Conservation (phyloP, 2,888 invertebrate species). For the Drosophila cognata region DNA sequence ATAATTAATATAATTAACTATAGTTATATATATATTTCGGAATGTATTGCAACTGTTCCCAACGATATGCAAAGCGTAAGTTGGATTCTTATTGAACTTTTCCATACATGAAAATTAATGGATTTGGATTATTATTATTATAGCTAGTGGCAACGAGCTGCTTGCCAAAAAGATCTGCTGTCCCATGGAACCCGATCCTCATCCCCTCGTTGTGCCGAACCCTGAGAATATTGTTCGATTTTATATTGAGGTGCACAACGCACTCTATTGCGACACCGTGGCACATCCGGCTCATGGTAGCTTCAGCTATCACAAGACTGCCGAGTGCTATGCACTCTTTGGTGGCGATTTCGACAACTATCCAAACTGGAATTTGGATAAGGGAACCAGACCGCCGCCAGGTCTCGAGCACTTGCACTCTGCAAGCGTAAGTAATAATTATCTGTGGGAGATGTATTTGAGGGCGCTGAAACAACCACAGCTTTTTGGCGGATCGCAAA, state of each 20-base stretch:
- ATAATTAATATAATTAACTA: not conserved
- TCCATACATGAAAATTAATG: not conserved
- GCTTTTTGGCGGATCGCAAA: conserved; percentile 21
- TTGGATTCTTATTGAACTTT: not conserved
- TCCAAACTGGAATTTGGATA: not conserved
- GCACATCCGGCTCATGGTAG: conserved; percentile 74
- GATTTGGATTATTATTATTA: not conserved
- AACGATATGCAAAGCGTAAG: conserved; percentile 35
- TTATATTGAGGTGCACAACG: conserved; percentile 71
- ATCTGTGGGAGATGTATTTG: conserved; percentile 25
- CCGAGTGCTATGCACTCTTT: conserved; percentile 80
- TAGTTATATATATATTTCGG: not conserved
- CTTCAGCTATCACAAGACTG: conserved; percentile 75
- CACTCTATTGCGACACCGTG: conserved; percentile 69
- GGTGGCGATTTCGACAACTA: conserved; percentile 59
- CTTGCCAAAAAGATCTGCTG: conserved; percentile 59
- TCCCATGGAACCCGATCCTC: conserved; percentile 19
- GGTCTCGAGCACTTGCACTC: conserved; percentile 43
- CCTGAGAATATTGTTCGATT: conserved; percentile 16
- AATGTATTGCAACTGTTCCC: conserved; percentile 41
- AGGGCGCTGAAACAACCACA: conserved; percentile 27
- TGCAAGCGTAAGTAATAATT: not conserved
- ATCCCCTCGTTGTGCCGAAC: not conserved
- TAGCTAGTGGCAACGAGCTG: conserved; percentile 45
- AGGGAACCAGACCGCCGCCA: conserved; percentile 25